Evolutionary conservation across 2,888 invertebrate genomes (phyloP), one percentile per base, ranked within the genome.

Genomic region (Linyphia triangularis): DNA sequence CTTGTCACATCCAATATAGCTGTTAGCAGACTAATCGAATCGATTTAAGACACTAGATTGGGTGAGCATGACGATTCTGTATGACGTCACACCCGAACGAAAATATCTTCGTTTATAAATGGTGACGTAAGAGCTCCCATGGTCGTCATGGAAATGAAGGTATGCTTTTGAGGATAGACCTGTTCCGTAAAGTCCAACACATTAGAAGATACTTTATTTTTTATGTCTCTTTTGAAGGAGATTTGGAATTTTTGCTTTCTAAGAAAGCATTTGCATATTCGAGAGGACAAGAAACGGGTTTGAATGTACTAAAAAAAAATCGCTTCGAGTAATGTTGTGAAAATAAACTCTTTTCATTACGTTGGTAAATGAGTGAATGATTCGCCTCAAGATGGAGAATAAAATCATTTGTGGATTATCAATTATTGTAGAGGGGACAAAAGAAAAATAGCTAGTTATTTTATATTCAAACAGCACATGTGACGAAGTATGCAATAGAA

Each of bases 31-130:
- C 51, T 70, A 72, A 61, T 72, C 26, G 63, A 70, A 85, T 85
- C 85, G 79, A 79, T 79, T 70, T 70, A 40, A 69, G 63, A 75
- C 61, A 69, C 40, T 40, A 72, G 85, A 85, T 79, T 79, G 85
- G 78, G 75, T 28, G 43, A 70, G 65, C 70, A 63, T 57, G 73
- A 85, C 65, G 72, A 72, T 61, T 63, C 72, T 6, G 5, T 26
- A 22, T 85, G 85, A 85, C 85, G 85, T 85, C 85, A 85, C 26
- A 16, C 51, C 51, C 43, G 78, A 69, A 61, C 63, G 30, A 85
- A 85, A 85, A 85, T 85, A 85, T 63, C 78, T 79, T 63, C 79
- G 72, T 79, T 85, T 77, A 78, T 59, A 37, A 83, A 51, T 51
- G 22, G 24, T 85, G 85, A 85, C 85, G 85, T 79, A 85, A 72